Evolutionary conservation across 2,888 invertebrate species (phyloP).

Genomic region (Diaprepes abbreviatus): DNA sequence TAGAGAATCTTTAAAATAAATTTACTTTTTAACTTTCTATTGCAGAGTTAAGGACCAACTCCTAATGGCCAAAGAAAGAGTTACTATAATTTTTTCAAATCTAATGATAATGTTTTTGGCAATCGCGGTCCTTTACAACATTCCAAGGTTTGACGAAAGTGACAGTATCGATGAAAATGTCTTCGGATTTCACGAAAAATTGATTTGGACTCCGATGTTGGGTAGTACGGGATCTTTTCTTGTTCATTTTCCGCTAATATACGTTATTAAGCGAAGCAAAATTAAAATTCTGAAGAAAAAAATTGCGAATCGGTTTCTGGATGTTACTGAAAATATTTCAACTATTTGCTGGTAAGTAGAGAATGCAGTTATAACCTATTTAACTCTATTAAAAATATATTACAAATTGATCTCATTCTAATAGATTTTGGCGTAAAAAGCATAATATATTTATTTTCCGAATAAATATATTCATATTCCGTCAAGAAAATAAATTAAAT

Average conservation of each 20-base stretch:
- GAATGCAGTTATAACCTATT: too few relatives aligned
- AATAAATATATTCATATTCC: too few relatives aligned
- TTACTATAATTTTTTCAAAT: slow-evolving; percentile 54
- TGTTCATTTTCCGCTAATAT: slow-evolving; percentile 53
- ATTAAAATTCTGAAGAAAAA: slow-evolving; percentile 1
- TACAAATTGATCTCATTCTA: too few relatives aligned
- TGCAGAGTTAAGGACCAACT: slow-evolving; percentile 35
- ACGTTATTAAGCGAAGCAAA: slow-evolving; percentile 45
- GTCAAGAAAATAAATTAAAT: too few relatives aligned
- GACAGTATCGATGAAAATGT: slow-evolving; percentile 53
- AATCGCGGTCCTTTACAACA: slow-evolving; percentile 50
- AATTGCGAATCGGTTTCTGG: background rate
- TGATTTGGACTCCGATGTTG: slow-evolving; percentile 47
- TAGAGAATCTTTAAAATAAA: too few relatives aligned
- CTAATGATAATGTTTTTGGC: slow-evolving; percentile 51
- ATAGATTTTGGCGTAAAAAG: too few relatives aligned
- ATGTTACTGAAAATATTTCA: background rate
- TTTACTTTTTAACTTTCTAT: background rate
- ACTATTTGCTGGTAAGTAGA: slow-evolving; percentile 18
- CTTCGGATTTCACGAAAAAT: slow-evolving; percentile 44
- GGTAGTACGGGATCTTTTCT: slow-evolving; percentile 48
- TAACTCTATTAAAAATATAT: too few relatives aligned
- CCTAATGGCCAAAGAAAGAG: slow-evolving; percentile 50
- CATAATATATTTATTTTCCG: too few relatives aligned
- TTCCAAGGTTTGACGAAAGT: slow-evolving; percentile 52